These are phyloP conservation scores for Podargus strigoides DNA, from an alignment of 2,797 vertebrate genomes.

Conservation along the genomic window DNA sequence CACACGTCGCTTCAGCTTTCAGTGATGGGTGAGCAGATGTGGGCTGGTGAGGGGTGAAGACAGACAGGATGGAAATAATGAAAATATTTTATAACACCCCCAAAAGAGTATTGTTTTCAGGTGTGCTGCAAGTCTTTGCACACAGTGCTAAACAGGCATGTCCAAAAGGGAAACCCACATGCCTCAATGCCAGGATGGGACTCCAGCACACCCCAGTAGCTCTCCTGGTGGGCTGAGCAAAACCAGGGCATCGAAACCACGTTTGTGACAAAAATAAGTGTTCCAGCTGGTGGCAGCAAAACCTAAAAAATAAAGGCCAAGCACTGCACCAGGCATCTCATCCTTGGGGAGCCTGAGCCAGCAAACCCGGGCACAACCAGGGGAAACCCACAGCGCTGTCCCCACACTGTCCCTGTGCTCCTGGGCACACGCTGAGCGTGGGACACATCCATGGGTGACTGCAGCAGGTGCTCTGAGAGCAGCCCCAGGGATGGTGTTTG, in stretches of 20 bases:
- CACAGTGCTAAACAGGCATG: rapidly evolving
- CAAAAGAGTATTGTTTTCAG: background rate
- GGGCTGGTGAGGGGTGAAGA: background rate
- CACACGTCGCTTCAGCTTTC: rapidly evolving
- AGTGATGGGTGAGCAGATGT: background rate
- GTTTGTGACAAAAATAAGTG: background rate
- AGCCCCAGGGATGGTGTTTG: background rate
- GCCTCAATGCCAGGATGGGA: background rate
- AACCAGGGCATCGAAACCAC: rapidly evolving
- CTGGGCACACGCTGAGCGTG: too few relatives aligned
- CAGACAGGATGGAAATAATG: background rate
- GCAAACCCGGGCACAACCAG: too few relatives aligned
- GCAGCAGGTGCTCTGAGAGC: too few relatives aligned
- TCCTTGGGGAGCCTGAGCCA: background rate
- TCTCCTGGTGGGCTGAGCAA: background rate
- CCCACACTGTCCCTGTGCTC: too few relatives aligned
- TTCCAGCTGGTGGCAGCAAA: constrained; percentile 16
- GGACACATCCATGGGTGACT: too few relatives aligned
- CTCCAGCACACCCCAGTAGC: background rate
- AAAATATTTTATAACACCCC: background rate
- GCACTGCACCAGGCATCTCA: background rate
- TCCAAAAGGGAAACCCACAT: background rate
- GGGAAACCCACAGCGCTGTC: too few relatives aligned
- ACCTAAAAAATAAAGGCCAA: background rate
- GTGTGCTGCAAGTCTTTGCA: background rate